Evolutionary conservation across 1,140 invertebrate species (phyloP).

Genomic region (Calliopsis andreniformis): DNA sequence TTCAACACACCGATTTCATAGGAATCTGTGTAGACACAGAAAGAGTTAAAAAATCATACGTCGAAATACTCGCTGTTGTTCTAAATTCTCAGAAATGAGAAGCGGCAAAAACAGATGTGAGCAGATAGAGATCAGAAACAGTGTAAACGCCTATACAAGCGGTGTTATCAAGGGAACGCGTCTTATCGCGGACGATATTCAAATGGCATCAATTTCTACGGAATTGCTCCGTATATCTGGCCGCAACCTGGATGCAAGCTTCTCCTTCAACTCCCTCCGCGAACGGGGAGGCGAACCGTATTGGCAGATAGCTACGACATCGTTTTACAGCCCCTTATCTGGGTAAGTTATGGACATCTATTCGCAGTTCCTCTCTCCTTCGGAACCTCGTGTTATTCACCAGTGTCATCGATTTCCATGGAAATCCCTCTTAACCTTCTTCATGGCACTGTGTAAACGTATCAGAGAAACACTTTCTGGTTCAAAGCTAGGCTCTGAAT

Average conservation of each 20-base stretch:
- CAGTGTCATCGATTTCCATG: constrained; percentile 75
- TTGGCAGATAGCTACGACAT: constrained; percentile 78
- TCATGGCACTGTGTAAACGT: background rate
- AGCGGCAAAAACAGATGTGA: background rate
- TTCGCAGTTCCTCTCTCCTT: constrained; percentile 55
- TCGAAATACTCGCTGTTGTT: background rate
- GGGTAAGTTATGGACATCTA: constrained; percentile 75
- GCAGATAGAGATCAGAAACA: constrained; percentile 60
- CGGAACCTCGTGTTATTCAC: constrained; percentile 57
- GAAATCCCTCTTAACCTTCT: constrained; percentile 54
- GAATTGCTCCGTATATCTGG: constrained; percentile 74
- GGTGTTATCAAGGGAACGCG: constrained; percentile 55
- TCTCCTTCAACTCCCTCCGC: constrained; percentile 13
- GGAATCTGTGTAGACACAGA: too few species aligned
- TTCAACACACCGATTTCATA: too few species aligned
- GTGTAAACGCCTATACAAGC: constrained; percentile 52
- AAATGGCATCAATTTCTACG: constrained; percentile 79
- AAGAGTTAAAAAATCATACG: too few species aligned
- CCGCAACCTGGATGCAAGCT: constrained; percentile 64
- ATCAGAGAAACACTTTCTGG: too few species aligned
- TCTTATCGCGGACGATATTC: constrained; percentile 72
- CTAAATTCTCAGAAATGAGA: too few species aligned
- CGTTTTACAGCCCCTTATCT: constrained; percentile 81
- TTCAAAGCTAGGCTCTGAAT: too few species aligned
- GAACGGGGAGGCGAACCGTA: constrained; percentile 72